These are phyloP conservation scores for Entelurus aequoreus DNA, from an alignment of 2,113 vertebrate genomes.

Conservation along the genomic window DNA sequence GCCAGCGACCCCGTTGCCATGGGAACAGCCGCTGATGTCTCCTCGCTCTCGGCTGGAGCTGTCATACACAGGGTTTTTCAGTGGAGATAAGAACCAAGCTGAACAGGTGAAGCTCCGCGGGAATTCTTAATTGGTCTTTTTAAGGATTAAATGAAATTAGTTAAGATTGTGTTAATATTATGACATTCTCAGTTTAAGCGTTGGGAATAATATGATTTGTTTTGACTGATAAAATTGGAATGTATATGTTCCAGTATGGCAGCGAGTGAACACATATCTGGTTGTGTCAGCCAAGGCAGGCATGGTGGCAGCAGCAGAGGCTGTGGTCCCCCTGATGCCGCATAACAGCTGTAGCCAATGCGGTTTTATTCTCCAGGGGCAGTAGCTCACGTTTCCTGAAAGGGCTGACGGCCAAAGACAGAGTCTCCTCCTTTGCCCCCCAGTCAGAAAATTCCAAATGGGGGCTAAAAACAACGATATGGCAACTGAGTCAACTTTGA, in stretches of 20 bases:
- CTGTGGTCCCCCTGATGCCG: constrained; percentile 27
- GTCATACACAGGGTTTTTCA: constrained; percentile 28
- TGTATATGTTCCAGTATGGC: constrained; percentile 3
- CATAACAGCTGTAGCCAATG: constrained; percentile 63
- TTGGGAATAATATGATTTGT: constrained; percentile 4
- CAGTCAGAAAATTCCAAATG: constrained; percentile 61
- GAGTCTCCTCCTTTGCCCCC: constrained; percentile 12
- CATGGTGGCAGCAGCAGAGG: constrained; percentile 27
- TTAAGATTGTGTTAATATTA: constrained; percentile 1
- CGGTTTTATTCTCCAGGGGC: constrained; percentile 21
- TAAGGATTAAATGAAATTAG: constrained; percentile 1
- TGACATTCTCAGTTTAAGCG: not conserved
- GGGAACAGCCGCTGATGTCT: constrained; percentile 65
- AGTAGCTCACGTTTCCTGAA: constrained; percentile 65
- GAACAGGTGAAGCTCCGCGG: constrained; percentile 18
- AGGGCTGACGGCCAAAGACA: constrained; percentile 32
- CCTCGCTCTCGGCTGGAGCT: constrained; percentile 37
- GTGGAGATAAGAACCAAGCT: constrained; percentile 15
- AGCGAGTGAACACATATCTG: constrained; percentile 6
- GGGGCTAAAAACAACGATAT: constrained; percentile 67
- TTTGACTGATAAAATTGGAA: constrained; percentile 13
- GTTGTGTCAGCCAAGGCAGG: constrained; percentile 40
- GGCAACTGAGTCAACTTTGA: constrained; percentile 72
- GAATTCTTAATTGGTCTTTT: not conserved
- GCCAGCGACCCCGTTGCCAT: constrained; percentile 63